Base-by-base conservation (phyloP, 2,888 invertebrate genomes). In the Acanthosepion pharaonis region DNA sequence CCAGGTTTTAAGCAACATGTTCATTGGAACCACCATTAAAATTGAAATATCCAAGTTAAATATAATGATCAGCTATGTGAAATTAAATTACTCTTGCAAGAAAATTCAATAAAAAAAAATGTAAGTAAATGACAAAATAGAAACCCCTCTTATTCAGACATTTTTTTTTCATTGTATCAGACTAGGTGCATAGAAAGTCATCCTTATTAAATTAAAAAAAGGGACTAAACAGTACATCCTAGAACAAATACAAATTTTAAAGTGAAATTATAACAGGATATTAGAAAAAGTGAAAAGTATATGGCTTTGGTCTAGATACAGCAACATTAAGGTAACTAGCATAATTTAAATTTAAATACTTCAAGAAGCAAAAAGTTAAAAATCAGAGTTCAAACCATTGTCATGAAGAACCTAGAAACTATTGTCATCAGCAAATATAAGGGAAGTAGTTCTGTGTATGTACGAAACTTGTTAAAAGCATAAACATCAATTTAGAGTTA, bases 351-450 rank as follows among this genome's bases (percentile, higher is more conserved):
- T 51, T 92, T 92, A 33, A 93, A 93, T 53, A 93, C 92, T 93
- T 93, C 92, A 93, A 93, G 92, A 93, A 93, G 92, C 92, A 49
- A 93, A 93, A 93, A 93, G 51, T 93, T 18, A 51, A 93, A 93
- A 93, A 93, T 93, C 53, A 93, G 92, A 93, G 53, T 93, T 53
- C 49, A 93, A 93, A 93, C 92, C 92, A 93, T 92, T 92, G 28
- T 93, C 49, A 53, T 51, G 49, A 93, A 93, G 92, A 93, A 93
- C 49, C 51, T 78, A 93, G 53, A 93, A 49, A 93, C 92, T 93
- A 93, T 93, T 51, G n/a, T 93, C 92, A 93, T 93, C 92, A 93
- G 92, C 92, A 93, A 93, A 53, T 93, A 93, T 51, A 93, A 93
- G 92, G 92, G 92, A 93, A 93, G 92, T 93, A 93, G 92, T 93